Percentiles rank a stretch among this genome's conserved stretches.
Evolutionary conservation across 2,113 vertebrate species (phyloP).

Genomic region (Nothobranchius kuhntae): DNA sequence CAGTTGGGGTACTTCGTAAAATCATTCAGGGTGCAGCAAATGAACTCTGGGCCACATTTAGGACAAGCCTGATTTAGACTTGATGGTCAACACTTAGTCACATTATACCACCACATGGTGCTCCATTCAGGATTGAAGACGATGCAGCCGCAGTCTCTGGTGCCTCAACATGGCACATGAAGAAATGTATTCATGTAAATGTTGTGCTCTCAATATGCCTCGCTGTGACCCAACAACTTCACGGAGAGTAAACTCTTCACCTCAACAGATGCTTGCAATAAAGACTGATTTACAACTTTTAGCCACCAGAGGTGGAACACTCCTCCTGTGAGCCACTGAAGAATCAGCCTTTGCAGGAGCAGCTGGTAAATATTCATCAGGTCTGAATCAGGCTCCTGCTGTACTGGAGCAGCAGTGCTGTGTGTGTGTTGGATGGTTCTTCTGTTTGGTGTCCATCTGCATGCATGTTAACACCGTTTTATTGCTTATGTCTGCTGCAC

Average conservation of each 20-base stretch:
- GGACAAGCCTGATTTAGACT: too few species aligned
- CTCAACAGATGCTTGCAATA: conserved; percentile 46
- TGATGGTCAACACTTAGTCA: conserved; percentile 17
- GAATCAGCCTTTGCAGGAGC: conserved; percentile 25
- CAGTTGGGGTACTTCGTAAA: too few species aligned
- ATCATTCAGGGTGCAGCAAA: too few species aligned
- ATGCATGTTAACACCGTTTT: background rate
- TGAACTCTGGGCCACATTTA: too few species aligned
- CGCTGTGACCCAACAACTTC: conserved; percentile 1
- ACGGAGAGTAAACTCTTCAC: conserved; percentile 20
- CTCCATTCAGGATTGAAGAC: background rate
- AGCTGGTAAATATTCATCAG: conserved; percentile 73
- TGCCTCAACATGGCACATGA: conserved; percentile 10
- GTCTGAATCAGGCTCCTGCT: conserved; percentile 61
- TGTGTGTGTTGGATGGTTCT: conserved; percentile 30
- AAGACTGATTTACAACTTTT: conserved; percentile 53
- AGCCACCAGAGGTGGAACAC: conserved; percentile 36
- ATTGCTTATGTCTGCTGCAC: conserved; percentile 2
- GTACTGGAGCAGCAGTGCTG: conserved; percentile 34
- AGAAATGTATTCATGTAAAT: conserved; percentile 26
- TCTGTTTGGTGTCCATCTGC: conserved; percentile 9
- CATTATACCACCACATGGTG: background rate
- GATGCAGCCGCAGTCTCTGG: background rate
- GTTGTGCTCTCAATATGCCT: conserved; percentile 4
- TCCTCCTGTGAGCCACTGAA: conserved; percentile 23